Conservation (phyloP, 2,888 invertebrate species). For the Patella caerulea region DNA sequence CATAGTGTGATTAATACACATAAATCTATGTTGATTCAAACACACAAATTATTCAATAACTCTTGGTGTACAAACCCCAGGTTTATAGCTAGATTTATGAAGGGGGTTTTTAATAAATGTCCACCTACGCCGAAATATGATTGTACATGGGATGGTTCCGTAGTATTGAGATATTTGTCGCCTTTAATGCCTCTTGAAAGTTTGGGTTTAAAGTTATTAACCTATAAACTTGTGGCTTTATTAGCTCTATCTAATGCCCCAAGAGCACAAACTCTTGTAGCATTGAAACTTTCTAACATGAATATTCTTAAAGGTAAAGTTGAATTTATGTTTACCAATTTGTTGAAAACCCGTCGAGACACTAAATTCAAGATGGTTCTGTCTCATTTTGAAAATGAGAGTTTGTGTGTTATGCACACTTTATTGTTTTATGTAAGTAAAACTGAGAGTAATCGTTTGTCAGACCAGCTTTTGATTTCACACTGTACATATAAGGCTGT, state of each 20-base stretch:
- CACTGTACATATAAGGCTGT: neutral
- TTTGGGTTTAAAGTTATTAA: slow-evolving; percentile 27
- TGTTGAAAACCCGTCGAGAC: slow-evolving; percentile 27
- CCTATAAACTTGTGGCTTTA: slow-evolving; percentile 28
- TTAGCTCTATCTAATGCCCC: slow-evolving; percentile 30
- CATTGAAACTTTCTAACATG: slow-evolving; percentile 28
- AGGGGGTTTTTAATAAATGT: slow-evolving; percentile 28
- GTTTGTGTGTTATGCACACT: too few species aligned
- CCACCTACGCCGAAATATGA: slow-evolving; percentile 33
- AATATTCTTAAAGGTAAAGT: slow-evolving; percentile 17
- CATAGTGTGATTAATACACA: slow-evolving; percentile 1
- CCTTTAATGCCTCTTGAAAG: slow-evolving; percentile 22
- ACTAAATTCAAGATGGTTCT: slow-evolving; percentile 10
- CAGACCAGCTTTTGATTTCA: neutral
- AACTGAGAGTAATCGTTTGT: neutral
- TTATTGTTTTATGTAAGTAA: neutral
- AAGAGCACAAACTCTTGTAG: slow-evolving; percentile 29
- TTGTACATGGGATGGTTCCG: slow-evolving; percentile 35
- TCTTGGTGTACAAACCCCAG: neutral
- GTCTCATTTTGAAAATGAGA: neutral
- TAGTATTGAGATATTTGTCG: slow-evolving; percentile 27
- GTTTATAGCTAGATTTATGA: slow-evolving; percentile 28
- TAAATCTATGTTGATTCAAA: neutral
- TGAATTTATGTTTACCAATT: slow-evolving; percentile 31
- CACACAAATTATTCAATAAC: neutral